Conservation (phyloP, 2,113 vertebrate genomes). For the Phoenicopterus ruber region DNA sequence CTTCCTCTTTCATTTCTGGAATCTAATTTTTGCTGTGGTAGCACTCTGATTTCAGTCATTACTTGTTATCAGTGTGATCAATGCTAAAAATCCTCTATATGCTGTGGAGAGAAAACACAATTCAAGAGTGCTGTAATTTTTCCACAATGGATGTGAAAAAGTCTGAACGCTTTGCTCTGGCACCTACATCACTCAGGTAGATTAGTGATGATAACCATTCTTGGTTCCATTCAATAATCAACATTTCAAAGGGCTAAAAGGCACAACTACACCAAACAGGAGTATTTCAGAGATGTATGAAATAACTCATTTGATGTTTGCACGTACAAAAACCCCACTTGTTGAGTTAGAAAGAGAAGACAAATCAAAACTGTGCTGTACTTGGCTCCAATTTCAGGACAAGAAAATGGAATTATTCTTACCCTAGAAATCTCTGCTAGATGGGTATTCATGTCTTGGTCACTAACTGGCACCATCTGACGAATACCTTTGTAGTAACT, state of each 20-base stretch:
- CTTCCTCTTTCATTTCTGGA: neutral
- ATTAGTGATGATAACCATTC: neutral
- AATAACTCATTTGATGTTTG: neutral
- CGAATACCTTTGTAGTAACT: conserved; percentile 97
- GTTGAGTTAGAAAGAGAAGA: neutral
- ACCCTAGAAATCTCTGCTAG: conserved; percentile 98
- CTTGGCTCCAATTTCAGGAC: neutral
- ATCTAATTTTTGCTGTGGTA: neutral
- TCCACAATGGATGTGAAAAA: neutral
- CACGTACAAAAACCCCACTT: neutral
- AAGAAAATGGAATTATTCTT: conserved; percentile 59
- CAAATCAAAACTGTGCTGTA: neutral
- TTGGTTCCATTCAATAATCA: neutral
- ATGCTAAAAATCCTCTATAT: neutral
- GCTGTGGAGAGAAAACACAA: neutral
- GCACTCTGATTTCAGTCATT: neutral
- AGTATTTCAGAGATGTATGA: neutral
- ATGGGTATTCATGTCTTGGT: conserved; percentile 99
- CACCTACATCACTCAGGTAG: neutral
- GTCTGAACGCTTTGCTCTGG: neutral
- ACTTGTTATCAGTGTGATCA: neutral
- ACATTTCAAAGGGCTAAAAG: neutral
- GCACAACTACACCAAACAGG: neutral
- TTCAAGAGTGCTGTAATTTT: neutral
- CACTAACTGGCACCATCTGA: conserved; percentile 94